Percentiles rank a stretch among this genome's conserved stretches.
These are phyloP conservation scores for Pontoporia blainvillei DNA, from an alignment of 2,113 vertebrate species.

Conservation along the genomic window DNA sequence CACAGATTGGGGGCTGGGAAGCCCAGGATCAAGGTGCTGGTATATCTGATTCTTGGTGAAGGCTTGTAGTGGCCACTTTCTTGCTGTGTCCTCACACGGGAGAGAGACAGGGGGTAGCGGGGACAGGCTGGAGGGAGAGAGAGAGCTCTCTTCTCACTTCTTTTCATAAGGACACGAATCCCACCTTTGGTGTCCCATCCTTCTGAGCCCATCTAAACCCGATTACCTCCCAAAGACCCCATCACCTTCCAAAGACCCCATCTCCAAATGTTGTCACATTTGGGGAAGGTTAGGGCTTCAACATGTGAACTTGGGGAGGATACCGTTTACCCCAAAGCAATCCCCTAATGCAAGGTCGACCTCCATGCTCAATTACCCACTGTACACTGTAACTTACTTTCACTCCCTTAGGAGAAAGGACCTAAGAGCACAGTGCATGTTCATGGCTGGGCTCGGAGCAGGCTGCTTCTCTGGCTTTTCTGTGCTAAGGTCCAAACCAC, in stretches of 20 bases:
- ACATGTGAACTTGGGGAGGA: background rate
- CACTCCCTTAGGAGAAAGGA: background rate
- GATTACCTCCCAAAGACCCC: background rate
- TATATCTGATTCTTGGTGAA: background rate
- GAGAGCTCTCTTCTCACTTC: background rate
- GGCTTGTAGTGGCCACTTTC: background rate
- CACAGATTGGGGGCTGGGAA: background rate
- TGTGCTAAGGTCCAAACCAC: background rate
- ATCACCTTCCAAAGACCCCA: background rate
- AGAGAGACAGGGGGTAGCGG: no score
- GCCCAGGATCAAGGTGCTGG: background rate
- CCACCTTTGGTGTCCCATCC: background rate
- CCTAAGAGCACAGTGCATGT: rapidly evolving
- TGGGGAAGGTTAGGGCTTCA: background rate
- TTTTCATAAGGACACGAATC: background rate
- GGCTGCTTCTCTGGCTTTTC: background rate
- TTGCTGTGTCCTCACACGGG: background rate
- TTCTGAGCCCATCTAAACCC: background rate
- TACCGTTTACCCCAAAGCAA: background rate
- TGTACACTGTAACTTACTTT: constrained; percentile 17
- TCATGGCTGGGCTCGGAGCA: rapidly evolving
- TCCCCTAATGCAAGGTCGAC: background rate
- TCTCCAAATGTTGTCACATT: background rate
- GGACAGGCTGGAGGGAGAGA: background rate
- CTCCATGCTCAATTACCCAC: background rate